Evolutionary conservation across 2,888 invertebrate genomes (phyloP).

Genomic region (Dorcus hopei): DNA sequence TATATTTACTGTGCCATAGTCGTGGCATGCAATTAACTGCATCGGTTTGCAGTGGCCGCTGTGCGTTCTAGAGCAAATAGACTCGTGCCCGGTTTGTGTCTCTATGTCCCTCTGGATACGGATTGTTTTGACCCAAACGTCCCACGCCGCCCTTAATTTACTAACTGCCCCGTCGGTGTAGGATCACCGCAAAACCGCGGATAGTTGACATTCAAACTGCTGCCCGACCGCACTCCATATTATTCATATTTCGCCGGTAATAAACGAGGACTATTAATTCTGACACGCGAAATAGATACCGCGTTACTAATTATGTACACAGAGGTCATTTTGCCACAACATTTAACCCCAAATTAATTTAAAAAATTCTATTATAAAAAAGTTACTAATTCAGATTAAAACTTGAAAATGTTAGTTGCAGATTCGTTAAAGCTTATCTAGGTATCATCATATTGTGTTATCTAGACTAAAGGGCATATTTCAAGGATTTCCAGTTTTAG

Average conservation of each 20-base stretch:
- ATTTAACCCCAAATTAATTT: too few species aligned
- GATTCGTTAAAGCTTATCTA: too few species aligned
- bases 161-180: conserved; percentile 14
- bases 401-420: too few species aligned
- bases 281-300: too few species aligned
- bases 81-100: conserved; percentile 16
- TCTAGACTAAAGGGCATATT: too few species aligned
- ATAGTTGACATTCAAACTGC: conserved; percentile 20
- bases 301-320: too few species aligned
- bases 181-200: conserved; percentile 18
- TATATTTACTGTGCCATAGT: conserved; percentile 42
- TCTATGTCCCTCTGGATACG: conserved; percentile 14
- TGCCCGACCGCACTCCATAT: conserved; percentile 15
- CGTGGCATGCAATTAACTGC: conserved; percentile 46
- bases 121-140: conserved; percentile 14
- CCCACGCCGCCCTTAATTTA: conserved; percentile 15
- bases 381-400: neutral
- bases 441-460: too few species aligned
- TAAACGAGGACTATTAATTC: too few species aligned
- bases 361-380: neutral
- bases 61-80: conserved; percentile 17
- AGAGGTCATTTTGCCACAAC: too few species aligned
- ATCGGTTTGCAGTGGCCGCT: conserved; percentile 40
- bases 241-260: conserved; percentile 12
- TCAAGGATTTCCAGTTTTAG: too few species aligned